Conservation (phyloP, 2,888 invertebrate species). For the Philereme transversata region DNA sequence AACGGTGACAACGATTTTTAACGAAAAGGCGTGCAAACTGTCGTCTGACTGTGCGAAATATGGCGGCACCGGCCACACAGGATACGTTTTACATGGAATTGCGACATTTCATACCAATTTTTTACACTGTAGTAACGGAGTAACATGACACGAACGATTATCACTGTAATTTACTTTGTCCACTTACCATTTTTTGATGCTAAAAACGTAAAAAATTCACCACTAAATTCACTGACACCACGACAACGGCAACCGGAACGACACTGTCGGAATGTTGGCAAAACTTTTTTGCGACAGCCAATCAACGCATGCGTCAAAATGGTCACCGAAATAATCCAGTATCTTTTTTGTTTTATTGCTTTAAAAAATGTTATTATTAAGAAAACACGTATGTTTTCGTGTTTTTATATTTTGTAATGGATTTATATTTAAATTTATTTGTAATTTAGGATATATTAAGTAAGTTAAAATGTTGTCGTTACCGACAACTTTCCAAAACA, state of each 20-base stretch:
- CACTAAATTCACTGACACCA: slow-evolving; percentile 80
- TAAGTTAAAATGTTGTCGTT: background rate
- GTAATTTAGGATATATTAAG: background rate
- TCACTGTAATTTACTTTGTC: slow-evolving; percentile 71
- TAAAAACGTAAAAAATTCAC: slow-evolving; percentile 81
- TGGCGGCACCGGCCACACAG: slow-evolving; percentile 81
- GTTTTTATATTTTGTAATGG: slow-evolving; percentile 5
- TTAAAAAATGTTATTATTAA: slow-evolving; percentile 9
- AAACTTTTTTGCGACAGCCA: slow-evolving; percentile 68
- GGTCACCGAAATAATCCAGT: slow-evolving; percentile 58
- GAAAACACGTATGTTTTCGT: background rate
- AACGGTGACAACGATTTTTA: slow-evolving; percentile 77
- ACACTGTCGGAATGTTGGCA: slow-evolving; percentile 80
- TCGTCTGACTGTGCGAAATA: slow-evolving; percentile 78
- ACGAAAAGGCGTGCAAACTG: slow-evolving; percentile 79
- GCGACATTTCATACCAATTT: slow-evolving; percentile 49
- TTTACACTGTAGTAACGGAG: slow-evolving; percentile 48
- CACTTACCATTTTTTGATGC: slow-evolving; percentile 84
- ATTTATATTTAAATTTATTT: slow-evolving; percentile 4
- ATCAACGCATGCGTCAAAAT: slow-evolving; percentile 82
- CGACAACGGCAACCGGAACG: slow-evolving; percentile 82
- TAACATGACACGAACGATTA: slow-evolving; percentile 61
- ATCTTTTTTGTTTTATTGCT: slow-evolving; percentile 44
- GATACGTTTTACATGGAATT: slow-evolving; percentile 60
- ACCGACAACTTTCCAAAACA: slow-evolving; percentile 43